A percentile compares a stretch with the other conserved stretches of the same genome.
phyloP scores from a whole-genome alignment of 2,113 vertebrate species.

The Brachyistius frenatus region DNA sequence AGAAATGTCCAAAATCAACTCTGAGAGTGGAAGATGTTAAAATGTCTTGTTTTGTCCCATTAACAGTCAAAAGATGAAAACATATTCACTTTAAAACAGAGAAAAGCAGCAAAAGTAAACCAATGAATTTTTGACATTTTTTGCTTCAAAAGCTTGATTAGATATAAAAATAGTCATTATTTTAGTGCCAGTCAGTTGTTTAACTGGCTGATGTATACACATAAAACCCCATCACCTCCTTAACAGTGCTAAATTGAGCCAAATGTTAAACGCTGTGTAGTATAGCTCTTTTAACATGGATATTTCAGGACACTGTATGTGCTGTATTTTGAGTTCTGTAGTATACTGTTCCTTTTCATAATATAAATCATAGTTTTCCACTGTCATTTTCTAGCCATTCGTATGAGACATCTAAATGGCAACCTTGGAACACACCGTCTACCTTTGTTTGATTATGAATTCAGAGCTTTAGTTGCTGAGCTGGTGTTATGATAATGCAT shows the following conservation, averaged over 20 bases:
- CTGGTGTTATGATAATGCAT: slow-evolving; percentile 76
- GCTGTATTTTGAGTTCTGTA: slow-evolving; percentile 1
- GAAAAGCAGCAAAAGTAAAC: no score
- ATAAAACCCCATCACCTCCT: no score
- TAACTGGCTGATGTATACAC: background rate
- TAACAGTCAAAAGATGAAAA: no score
- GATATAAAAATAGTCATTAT: no score
- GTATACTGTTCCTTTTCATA: background rate
- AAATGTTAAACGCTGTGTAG: background rate
- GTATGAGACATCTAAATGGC: slow-evolving; percentile 37
- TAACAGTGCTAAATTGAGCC: background rate
- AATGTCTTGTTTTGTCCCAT: no score
- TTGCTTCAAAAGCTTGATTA: no score
- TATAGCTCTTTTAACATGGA: background rate
- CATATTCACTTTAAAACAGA: no score
- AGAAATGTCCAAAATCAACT: no score
- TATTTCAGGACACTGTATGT: background rate
- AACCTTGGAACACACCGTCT: slow-evolving; percentile 52
- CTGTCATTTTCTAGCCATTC: slow-evolving; percentile 28
- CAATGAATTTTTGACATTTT: no score
- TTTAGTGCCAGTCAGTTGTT: no score
- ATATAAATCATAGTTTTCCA: slow-evolving; percentile 15
- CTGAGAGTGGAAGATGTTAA: no score
- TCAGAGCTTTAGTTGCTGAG: slow-evolving; percentile 74
- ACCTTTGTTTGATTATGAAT: slow-evolving; percentile 74